Evolutionary conservation across 2,113 vertebrate genomes (phyloP).

Genomic region (Caracal caracal): DNA sequence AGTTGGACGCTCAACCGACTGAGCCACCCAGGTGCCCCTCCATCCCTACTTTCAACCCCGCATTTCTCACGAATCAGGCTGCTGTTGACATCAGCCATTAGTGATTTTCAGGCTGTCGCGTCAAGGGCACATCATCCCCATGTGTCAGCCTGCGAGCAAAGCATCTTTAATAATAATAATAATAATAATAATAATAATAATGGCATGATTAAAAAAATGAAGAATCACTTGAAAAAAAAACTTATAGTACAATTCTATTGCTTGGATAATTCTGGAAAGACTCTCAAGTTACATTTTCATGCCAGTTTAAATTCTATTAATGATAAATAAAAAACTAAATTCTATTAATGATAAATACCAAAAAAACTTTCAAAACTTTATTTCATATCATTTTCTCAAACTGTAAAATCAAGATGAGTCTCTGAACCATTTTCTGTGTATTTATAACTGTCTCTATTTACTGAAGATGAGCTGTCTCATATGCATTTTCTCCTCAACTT

Average conservation of each 20-base stretch:
- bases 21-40: no score
- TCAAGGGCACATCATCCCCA: background rate
- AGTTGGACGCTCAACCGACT: no score
- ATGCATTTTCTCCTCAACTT: background rate
- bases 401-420: background rate
- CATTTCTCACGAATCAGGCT: background rate
- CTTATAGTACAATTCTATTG: background rate
- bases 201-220: background rate
- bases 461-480: background rate
- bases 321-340: background rate
- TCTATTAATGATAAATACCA: background rate
- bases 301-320: background rate
- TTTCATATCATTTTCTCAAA: background rate
- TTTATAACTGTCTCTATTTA: background rate
- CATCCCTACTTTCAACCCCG: background rate
- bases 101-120: background rate
- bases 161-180: background rate
- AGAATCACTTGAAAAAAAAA: background rate
- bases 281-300: background rate
- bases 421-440: background rate
- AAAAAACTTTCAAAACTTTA: background rate
- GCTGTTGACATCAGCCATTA: background rate
- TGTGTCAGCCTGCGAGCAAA: background rate
- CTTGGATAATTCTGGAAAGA: conserved; percentile 16
- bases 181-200: background rate